Base-by-base conservation (phyloP, 2,113 vertebrate genomes). In the Pipra filicauda region DNA sequence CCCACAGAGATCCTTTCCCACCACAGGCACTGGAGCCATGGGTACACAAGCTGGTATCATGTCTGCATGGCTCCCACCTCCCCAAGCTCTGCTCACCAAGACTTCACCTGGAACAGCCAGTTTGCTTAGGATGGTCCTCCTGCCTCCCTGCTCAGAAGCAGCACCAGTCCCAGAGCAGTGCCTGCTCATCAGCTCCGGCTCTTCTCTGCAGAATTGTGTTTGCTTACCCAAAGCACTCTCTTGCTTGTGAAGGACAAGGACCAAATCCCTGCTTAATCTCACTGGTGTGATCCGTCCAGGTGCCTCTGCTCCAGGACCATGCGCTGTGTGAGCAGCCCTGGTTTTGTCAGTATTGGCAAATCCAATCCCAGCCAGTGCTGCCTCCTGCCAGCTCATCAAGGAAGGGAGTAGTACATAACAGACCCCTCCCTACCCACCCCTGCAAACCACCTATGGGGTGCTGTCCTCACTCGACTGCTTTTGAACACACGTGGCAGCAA, bases 171-270 rank as follows among this genome's bases (percentile, higher is more conserved):
- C 44, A 69, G 14, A 87, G 69, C 59, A 12, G 5, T 1, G 0
- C 55, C 58, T 0, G 0, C n/a, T 85, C 33, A 3, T 35, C 8
- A 0, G 27, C 46, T 70, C 87, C 9, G 3, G n/a, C 61, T 91
- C 59, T 65, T 77, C 41, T 0, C 61, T 8, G 2, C 0, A 0
- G 66, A 62, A 54, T 71, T 2, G 0, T 0, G 8, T 75, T 54
- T n/a, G 52, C 20, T 94, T 64, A 71, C 65, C 72, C 49, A 23
- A 57, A 90, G 49, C 49, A 33, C 27, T 27, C 43, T 57, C 49
- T 67, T 9, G 16, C 49, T 80, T 16, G 23, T 3, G 2, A 70
- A 83, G 58, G 37, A 44, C 30, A 37, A 76, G 41, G 44, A 79
- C 44, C 35, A 39, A 88, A 69, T 49, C 52, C 30, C 62, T n/a